Conservation (phyloP, 1,140 invertebrate genomes). For the Diploscapter pachys region DNA sequence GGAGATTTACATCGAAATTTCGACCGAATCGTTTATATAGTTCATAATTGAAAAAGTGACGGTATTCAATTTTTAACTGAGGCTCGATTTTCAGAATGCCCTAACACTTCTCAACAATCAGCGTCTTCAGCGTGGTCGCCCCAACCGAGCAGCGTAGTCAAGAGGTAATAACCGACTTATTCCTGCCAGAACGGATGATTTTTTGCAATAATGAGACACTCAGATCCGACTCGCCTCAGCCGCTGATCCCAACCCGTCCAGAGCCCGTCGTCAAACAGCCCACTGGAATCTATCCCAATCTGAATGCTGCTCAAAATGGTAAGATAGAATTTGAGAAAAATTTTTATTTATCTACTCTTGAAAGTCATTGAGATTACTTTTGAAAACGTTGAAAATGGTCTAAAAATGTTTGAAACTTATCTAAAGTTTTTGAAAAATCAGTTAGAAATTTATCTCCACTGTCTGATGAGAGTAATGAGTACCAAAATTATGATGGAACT, state of each 20-base stretch:
- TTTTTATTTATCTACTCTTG: neutral
- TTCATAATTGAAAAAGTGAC: too few species aligned
- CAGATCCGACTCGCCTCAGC: conserved; percentile 28
- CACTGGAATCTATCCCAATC: neutral
- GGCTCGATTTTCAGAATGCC: neutral
- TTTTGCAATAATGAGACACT: neutral
- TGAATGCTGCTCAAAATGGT: neutral
- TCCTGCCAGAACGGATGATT: neutral
- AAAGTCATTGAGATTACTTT: neutral
- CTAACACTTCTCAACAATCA: neutral
- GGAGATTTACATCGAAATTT: neutral
- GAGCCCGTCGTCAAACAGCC: conserved; percentile 12
- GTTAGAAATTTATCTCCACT: neutral
- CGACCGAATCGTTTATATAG: too few species aligned
- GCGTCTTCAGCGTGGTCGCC: conserved; percentile 2
- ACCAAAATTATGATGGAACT: too few species aligned
- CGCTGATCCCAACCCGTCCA: conserved; percentile 24
- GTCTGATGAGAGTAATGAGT: neutral
- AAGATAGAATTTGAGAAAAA: neutral
- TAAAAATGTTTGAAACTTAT: neutral
- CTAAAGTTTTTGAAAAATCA: neutral
- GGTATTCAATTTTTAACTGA: too few species aligned
- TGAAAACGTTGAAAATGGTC: neutral
- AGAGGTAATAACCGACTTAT: neutral
- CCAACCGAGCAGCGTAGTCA: conserved; percentile 14